A percentile compares a stretch with the other conserved stretches of the same genome.
Evolutionary conservation across 2,113 vertebrate species (phyloP).

Genomic region (Halcyon malimbica): DNA sequence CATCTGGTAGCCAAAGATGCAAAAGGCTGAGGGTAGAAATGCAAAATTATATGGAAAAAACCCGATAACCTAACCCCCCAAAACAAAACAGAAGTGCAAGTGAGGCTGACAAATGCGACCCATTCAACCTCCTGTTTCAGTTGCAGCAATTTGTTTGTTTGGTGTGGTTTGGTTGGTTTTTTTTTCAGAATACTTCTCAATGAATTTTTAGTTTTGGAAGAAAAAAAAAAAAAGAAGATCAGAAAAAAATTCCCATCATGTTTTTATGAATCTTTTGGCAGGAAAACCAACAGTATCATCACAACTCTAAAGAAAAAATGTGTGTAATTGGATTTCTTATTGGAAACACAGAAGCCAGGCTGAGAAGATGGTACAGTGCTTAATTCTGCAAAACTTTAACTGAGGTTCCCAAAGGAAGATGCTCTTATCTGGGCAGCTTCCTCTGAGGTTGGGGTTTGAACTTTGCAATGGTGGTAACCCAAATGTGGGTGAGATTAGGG

Average conservation of each 20-base stretch:
- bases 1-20: conserved; percentile 99
- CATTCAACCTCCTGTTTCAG: not conserved
- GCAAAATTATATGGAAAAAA: conserved; percentile 92
- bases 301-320: conserved; percentile 49
- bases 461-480: not conserved
- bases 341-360: conserved; percentile 47
- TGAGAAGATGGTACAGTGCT: not conserved
- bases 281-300: conserved; percentile 38
- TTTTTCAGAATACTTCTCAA: not conserved
- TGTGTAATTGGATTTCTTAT: conserved; percentile 40
- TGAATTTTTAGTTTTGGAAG: not conserved
- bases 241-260: conserved; percentile 25
- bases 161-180: not conserved
- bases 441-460: not conserved
- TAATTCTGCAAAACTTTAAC: conserved; percentile 48
- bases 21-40: conserved; percentile 94
- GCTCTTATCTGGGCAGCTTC: conserved; percentile 18
- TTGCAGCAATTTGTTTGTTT: not conserved
- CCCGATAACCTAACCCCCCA: conserved; percentile 51
- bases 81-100: conserved; percentile 53
- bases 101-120: not conserved
- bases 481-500: not conserved
- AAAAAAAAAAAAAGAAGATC: not conserved
- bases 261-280: conserved; percentile 56
- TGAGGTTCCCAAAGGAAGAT: conserved; percentile 18